These are phyloP conservation scores for Mionectes macconnelli DNA, from an alignment of 2,113 vertebrate genomes.

Conservation along the genomic window DNA sequence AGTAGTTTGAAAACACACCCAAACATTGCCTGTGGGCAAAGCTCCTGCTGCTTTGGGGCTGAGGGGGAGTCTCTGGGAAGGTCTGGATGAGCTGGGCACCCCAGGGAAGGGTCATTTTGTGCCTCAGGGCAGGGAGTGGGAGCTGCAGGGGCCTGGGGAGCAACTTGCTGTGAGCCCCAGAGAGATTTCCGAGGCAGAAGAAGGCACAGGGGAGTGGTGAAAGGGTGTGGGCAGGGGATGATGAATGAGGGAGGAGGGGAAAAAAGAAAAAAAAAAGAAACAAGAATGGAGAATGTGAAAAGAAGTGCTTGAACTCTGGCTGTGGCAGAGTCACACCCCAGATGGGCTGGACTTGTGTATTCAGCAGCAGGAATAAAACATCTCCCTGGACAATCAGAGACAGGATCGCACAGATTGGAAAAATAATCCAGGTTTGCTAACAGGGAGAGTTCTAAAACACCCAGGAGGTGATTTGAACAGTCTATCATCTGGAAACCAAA, in stretches of 20 bases:
- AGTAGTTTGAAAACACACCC: neutral
- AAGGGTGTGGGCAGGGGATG: neutral
- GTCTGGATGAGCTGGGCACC: neutral
- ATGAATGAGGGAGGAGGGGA: constrained; percentile 17
- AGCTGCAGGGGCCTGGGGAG: neutral
- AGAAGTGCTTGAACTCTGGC: constrained; percentile 18
- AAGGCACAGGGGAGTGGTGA: neutral
- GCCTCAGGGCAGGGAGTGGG: neutral
- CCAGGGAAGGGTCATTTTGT: neutral
- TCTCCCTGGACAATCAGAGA: neutral
- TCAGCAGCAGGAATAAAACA: neutral
- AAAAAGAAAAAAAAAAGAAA: neutral
- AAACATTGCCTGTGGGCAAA: neutral
- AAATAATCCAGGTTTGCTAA: neutral
- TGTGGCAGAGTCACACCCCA: neutral
- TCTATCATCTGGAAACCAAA: neutral
- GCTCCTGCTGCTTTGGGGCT: neutral
- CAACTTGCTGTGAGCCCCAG: neutral
- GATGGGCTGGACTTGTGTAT: constrained; percentile 14
- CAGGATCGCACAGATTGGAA: neutral
- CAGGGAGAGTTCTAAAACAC: neutral
- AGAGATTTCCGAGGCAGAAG: neutral
- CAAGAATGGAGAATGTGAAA: constrained; percentile 7
- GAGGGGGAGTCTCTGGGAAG: neutral
- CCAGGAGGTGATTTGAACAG: neutral